These are phyloP conservation scores for Suricata suricatta DNA, from an alignment of 2,113 vertebrate species.

Conservation along the genomic window DNA sequence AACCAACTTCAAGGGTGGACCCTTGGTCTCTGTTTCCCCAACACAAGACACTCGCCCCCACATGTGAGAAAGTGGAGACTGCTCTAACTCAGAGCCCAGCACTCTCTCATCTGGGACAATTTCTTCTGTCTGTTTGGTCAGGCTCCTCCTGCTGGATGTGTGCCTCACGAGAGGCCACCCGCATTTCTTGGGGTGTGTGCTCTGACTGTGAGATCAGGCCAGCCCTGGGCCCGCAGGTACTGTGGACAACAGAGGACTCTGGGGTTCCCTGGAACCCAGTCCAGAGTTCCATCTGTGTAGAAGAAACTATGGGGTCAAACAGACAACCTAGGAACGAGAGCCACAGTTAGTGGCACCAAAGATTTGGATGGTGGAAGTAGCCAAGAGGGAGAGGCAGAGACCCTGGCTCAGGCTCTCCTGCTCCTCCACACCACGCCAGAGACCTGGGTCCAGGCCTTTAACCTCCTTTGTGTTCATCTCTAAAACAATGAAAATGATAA, in stretches of 20 bases:
- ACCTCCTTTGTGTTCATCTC: not conserved
- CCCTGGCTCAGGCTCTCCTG: too few species aligned
- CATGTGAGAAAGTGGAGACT: not conserved
- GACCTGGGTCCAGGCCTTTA: not conserved
- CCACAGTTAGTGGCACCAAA: not conserved
- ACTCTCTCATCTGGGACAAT: fast-evolving
- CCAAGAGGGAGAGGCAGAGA: not conserved
- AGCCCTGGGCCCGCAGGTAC: not conserved
- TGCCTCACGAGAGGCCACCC: fast-evolving
- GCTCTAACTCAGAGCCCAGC: not conserved
- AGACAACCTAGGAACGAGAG: not conserved
- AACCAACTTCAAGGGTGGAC: not conserved
- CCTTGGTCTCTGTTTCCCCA: not conserved
- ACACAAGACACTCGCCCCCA: too few species aligned
- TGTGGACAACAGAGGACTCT: fast-evolving
- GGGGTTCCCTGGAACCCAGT: too few species aligned
- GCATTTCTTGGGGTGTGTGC: not conserved
- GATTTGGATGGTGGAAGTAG: not conserved
- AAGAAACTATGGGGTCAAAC: not conserved
- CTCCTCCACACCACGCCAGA: not conserved
- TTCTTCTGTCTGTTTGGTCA: not conserved
- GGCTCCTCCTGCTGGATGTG: not conserved
- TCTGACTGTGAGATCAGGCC: not conserved
- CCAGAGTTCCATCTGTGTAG: fast-evolving
- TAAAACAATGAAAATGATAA: not conserved